Conservation (phyloP, 1,140 invertebrate genomes). For the Musca domestica region DNA sequence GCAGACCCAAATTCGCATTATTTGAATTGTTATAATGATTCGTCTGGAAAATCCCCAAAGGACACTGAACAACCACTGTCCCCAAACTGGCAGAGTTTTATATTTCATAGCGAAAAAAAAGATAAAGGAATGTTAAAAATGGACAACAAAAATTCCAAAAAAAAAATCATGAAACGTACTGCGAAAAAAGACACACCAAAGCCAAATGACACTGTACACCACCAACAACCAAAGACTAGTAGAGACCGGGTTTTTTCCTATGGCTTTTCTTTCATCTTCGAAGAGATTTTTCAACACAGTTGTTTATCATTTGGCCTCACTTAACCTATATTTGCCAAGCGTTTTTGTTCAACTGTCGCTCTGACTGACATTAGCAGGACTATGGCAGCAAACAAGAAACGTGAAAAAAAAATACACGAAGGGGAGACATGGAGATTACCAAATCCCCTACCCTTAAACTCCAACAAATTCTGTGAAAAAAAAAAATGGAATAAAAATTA, state of each 20-base stretch:
- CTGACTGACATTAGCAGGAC: constrained; percentile 16
- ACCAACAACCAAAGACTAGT: too few species aligned
- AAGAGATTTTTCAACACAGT: constrained; percentile 22
- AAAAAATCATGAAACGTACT: too few species aligned
- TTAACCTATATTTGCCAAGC: constrained; percentile 15
- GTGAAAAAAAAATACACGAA: neutral
- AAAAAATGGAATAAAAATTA: constrained; percentile 4
- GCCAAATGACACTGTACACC: too few species aligned
- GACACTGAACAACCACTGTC: too few species aligned
- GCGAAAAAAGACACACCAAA: constrained; percentile 1
- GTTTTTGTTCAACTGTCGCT: neutral
- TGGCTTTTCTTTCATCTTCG: neutral
- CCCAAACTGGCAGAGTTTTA: constrained; percentile 3
- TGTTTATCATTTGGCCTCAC: constrained; percentile 21
- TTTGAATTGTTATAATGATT: too few species aligned
- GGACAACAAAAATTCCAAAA: constrained; percentile 7
- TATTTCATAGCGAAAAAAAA: neutral
- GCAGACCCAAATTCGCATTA: too few species aligned
- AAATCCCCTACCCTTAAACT: too few species aligned
- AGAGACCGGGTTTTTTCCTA: too few species aligned
- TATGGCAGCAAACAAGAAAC: neutral
- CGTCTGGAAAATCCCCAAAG: too few species aligned
- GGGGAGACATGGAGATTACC: too few species aligned
- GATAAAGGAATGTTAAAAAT: constrained; percentile 12
- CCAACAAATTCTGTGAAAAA: neutral